phyloP scores from a whole-genome alignment of 2,797 vertebrate species.

The Hippocampus kuda region DNA sequence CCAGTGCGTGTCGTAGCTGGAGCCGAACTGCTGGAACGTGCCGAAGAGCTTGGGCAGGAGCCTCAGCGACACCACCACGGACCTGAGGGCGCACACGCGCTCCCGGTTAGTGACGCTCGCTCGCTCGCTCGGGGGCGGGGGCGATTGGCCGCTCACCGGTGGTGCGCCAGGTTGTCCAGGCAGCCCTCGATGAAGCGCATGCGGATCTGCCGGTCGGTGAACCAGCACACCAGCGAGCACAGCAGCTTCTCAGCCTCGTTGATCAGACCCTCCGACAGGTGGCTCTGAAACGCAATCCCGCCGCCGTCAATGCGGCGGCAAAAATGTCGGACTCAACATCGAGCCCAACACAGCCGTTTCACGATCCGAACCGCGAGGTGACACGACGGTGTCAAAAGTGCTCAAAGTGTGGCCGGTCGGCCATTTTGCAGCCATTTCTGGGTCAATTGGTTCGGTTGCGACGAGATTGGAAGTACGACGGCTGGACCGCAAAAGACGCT shows the following conservation, averaged over 20 bases:
- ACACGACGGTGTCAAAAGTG: too few relatives aligned
- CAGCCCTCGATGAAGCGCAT: slow-evolving; percentile 99
- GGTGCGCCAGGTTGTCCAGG: slow-evolving; percentile 94
- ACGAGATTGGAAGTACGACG: too few relatives aligned
- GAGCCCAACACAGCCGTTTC: too few relatives aligned
- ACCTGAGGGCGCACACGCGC: slow-evolving; percentile 60
- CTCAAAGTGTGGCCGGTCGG: too few relatives aligned
- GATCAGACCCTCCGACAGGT: slow-evolving; percentile 95
- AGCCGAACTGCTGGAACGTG: slow-evolving; percentile 97
- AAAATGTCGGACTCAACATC: too few relatives aligned
- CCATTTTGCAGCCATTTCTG: too few relatives aligned
- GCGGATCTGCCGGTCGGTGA: slow-evolving; percentile 96
- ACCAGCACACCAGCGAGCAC: slow-evolving; percentile 97
- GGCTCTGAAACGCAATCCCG: slow-evolving; percentile 66
- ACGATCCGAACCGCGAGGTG: too few relatives aligned
- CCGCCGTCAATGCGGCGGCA: not conserved
- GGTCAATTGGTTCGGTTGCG: too few relatives aligned
- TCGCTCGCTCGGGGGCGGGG: too few relatives aligned
- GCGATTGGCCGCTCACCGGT: slow-evolving; percentile 68
- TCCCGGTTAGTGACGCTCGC: not conserved
- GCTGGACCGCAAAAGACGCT: too few relatives aligned
- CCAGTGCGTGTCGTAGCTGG: slow-evolving; percentile 98
- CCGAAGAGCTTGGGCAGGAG: slow-evolving; percentile 96
- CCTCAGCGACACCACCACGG: slow-evolving; percentile 95
- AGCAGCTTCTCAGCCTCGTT: slow-evolving; percentile 97